These are phyloP conservation scores for Stegodyphus dumicola DNA, from an alignment of 1,140 invertebrate species.

Conservation along the genomic window DNA sequence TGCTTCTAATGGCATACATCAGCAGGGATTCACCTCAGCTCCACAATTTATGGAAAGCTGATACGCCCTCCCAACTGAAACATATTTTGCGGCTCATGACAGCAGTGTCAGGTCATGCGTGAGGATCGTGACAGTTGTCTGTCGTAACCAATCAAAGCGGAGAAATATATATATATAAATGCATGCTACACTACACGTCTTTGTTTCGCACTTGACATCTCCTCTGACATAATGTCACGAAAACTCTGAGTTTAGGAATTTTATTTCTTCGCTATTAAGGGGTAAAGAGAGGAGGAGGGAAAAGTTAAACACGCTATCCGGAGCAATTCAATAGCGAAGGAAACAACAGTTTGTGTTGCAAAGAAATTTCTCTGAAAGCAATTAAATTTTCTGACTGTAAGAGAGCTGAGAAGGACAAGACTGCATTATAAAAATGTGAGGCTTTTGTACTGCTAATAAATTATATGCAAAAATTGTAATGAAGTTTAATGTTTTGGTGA, in stretches of 20 bases:
- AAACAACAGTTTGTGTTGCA: too few species aligned
- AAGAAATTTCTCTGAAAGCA: too few species aligned
- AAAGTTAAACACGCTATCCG: too few species aligned
- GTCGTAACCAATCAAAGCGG: constrained; percentile 8
- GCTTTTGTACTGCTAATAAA: too few species aligned
- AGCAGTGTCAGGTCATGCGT: background rate
- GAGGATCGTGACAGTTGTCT: constrained; percentile 17
- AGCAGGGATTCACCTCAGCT: constrained; percentile 1
- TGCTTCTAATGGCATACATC: constrained; percentile 5
- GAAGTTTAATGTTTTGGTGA: too few species aligned
- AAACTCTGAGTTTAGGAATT: constrained; percentile 17
- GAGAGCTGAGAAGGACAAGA: too few species aligned
- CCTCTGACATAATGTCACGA: constrained; percentile 27
- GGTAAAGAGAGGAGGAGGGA: too few species aligned
- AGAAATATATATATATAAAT: background rate
- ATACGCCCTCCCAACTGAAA: background rate
- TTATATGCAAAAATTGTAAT: too few species aligned
- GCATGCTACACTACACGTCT: background rate
- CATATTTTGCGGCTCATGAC: background rate
- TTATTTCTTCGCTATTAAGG: background rate
- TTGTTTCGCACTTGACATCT: constrained; percentile 19
- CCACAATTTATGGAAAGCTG: background rate
- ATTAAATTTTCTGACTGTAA: too few species aligned
- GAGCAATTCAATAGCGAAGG: too few species aligned
- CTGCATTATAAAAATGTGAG: too few species aligned